Conservation (phyloP, 2,888 invertebrate genomes). For the Biston stratarius region DNA sequence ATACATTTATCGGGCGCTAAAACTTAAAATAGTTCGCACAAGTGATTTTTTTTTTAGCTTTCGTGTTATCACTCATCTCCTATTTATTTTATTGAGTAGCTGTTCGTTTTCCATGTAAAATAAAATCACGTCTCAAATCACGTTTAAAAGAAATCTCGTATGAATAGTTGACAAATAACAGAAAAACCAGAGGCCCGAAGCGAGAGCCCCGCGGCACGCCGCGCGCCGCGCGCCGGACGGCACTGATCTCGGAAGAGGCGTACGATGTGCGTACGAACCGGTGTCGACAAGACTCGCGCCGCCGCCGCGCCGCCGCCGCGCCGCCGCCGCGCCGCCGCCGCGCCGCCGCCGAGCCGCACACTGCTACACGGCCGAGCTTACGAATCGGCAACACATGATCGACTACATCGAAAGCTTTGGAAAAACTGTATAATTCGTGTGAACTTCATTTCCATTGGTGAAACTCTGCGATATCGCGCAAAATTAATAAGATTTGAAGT, state of each 20-base stretch:
- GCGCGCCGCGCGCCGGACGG: too few species aligned
- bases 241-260: not conserved
- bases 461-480: not conserved
- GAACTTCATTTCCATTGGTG: not conserved
- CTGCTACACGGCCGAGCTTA: not conserved
- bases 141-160: too few species aligned
- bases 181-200: not conserved
- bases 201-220: not conserved
- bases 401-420: conserved; percentile 1
- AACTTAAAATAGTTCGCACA: too few species aligned
- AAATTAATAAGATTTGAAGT: not conserved
- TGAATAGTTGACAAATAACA: too few species aligned
- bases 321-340: too few species aligned
- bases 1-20: too few species aligned
- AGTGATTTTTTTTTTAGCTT: too few species aligned
- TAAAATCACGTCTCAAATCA: too few species aligned
- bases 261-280: not conserved
- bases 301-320: not conserved
- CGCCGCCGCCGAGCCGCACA: too few species aligned
- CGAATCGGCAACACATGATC: not conserved
- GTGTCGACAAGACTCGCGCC: not conserved
- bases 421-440: not conserved
- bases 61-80: too few species aligned
- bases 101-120: too few species aligned
- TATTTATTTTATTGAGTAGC: too few species aligned